Percentiles rank a stretch among this genome's conserved stretches.
These are phyloP conservation scores for Dynastes hyllus DNA, from an alignment of 2,888 invertebrate species.

Conservation along the genomic window DNA sequence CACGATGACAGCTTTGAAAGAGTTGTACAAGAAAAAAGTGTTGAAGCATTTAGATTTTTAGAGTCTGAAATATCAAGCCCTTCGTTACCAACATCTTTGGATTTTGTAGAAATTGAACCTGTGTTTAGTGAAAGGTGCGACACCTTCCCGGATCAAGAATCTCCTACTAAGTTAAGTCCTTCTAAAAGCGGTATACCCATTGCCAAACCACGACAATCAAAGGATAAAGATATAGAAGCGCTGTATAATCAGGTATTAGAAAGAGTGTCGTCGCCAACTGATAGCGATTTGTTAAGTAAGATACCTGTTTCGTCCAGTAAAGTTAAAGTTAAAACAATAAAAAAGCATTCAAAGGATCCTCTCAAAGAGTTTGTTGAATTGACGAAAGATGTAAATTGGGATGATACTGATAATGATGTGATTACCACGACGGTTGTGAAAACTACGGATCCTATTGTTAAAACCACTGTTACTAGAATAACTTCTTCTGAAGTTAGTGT, in stretches of 20 bases:
- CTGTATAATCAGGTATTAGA: constrained; percentile 58
- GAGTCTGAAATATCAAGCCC: constrained; percentile 68
- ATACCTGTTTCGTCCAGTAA: constrained; percentile 67
- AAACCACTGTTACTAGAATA: constrained; percentile 67
- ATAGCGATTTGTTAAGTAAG: constrained; percentile 67
- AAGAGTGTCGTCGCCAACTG: constrained; percentile 60
- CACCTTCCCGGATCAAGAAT: constrained; percentile 52
- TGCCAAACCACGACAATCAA: constrained; percentile 62
- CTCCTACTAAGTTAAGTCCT: constrained; percentile 46
- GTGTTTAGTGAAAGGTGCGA: constrained; percentile 54
- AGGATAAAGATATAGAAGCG: constrained; percentile 62
- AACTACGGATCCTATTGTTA: constrained; percentile 64
- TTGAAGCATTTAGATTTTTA: constrained; percentile 69
- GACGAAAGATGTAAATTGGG: constrained; percentile 70
- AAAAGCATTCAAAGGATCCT: constrained; percentile 72
- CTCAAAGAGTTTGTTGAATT: constrained; percentile 70
- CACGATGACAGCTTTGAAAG: constrained; percentile 58
- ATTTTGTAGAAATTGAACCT: constrained; percentile 49
- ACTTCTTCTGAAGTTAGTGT: constrained; percentile 52
- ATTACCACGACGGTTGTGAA: constrained; percentile 51
- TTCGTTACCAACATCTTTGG: constrained; percentile 50
- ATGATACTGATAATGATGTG: constrained; percentile 61
- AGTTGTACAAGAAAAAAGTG: constrained; percentile 65
- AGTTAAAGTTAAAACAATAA: constrained; percentile 71
- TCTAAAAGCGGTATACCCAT: constrained; percentile 65